Conservation (phyloP, 2,888 invertebrate species). For the Apamea anceps region DNA sequence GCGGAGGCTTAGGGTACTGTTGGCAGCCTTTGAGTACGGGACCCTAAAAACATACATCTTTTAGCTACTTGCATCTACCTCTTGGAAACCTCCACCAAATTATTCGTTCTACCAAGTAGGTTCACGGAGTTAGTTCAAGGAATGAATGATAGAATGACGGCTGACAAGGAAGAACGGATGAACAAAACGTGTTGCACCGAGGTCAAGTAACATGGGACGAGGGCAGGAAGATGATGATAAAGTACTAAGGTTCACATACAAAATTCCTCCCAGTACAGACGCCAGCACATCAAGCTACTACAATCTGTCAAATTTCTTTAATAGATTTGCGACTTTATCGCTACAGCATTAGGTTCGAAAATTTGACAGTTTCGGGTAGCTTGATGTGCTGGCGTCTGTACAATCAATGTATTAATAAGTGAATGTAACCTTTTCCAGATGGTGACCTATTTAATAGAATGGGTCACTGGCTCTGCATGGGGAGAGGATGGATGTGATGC, state of each 20-base stretch:
- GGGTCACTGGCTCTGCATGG: slow-evolving; percentile 39
- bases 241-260: neutral
- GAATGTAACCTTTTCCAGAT: slow-evolving; percentile 29
- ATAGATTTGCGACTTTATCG: too few relatives aligned
- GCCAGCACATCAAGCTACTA: too few relatives aligned
- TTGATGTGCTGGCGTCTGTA: neutral
- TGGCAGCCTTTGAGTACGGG: too few relatives aligned
- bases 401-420: slow-evolving; percentile 17
- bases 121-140: neutral
- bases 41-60: neutral
- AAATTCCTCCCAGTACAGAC: neutral
- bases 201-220: neutral
- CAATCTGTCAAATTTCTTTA: too few relatives aligned
- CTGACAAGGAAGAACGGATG: neutral
- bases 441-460: slow-evolving; percentile 28
- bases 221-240: neutral
- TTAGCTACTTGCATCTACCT: neutral
- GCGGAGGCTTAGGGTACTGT: too few relatives aligned
- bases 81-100: neutral
- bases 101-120: neutral
- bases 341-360: too few relatives aligned
- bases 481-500: slow-evolving; percentile 28
- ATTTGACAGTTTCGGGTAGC: too few relatives aligned
- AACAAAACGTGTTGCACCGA: neutral
- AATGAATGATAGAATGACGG: neutral